Conservation (phyloP, 2,797 vertebrate species). For the Danio albolineatus region DNA sequence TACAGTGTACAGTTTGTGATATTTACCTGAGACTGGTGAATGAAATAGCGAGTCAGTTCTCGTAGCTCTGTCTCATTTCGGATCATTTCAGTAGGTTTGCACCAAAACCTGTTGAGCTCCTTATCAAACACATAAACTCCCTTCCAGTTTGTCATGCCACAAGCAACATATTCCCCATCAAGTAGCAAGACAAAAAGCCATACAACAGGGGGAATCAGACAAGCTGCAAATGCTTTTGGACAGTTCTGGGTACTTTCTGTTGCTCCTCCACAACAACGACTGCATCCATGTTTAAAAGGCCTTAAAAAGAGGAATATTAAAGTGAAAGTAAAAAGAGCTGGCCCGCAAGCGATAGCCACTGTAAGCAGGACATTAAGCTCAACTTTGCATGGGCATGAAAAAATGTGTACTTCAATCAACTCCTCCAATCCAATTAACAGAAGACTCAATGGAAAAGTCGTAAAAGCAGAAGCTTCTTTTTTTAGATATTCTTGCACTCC, state of each 20-base stretch:
- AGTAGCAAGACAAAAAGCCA: conserved; percentile 1
- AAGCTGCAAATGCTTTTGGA: background rate
- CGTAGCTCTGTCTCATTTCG: background rate
- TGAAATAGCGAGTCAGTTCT: background rate
- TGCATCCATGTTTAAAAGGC: background rate
- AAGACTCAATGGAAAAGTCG: accelerated
- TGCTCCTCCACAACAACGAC: background rate
- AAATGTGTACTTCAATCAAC: background rate
- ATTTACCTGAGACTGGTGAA: background rate
- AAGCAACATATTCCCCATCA: background rate
- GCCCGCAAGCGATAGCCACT: background rate
- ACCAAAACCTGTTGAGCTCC: background rate
- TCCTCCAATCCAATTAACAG: background rate
- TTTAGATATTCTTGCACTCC: too few species aligned
- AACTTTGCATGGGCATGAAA: background rate
- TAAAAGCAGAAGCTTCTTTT: too few species aligned
- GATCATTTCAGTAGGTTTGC: background rate
- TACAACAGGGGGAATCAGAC: conserved; percentile 9
- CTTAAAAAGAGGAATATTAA: background rate
- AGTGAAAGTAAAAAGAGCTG: background rate
- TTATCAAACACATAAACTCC: background rate
- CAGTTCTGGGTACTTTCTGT: background rate
- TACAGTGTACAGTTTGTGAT: too few species aligned
- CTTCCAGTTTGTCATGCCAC: background rate
- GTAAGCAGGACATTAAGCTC: background rate